Conservation (phyloP, 2,113 vertebrate species). For the Nibea albiflora region DNA sequence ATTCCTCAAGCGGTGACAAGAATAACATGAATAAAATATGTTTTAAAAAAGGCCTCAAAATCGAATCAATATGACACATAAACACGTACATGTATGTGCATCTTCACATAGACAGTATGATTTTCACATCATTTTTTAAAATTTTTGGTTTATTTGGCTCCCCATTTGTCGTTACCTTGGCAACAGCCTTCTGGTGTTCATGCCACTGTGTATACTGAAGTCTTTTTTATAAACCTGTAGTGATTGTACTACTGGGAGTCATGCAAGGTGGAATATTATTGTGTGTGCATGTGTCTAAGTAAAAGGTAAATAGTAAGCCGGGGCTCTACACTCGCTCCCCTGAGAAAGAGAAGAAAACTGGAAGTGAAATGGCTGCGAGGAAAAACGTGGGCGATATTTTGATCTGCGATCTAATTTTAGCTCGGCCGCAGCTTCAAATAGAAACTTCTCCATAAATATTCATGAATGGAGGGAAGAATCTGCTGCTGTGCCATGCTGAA, state of each 20-base stretch:
- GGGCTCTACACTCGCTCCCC: constrained; percentile 14
- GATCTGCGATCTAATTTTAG: constrained; percentile 76
- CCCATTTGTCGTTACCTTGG: constrained; percentile 26
- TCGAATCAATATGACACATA: neutral
- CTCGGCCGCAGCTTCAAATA: constrained; percentile 67
- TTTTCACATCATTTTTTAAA: constrained; percentile 3
- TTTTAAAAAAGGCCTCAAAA: neutral
- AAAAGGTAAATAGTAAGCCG: constrained; percentile 37
- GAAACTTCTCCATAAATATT: constrained; percentile 76
- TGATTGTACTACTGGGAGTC: neutral
- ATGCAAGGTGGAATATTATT: neutral
- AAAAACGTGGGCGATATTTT: constrained; percentile 73
- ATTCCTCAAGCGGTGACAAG: neutral
- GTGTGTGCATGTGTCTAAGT: neutral
- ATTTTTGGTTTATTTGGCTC: neutral
- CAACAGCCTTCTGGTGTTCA: constrained; percentile 15
- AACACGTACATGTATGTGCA: neutral
- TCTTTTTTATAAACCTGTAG: neutral
- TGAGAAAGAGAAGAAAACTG: constrained; percentile 36
- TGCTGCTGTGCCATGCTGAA: constrained; percentile 51
- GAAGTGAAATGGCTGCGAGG: constrained; percentile 52
- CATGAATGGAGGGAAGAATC: constrained; percentile 74
- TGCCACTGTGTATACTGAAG: neutral
- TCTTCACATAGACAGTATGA: neutral
- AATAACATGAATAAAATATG: neutral